Evolutionary conservation across 2,113 vertebrate species (phyloP).

Genomic region (Eretmochelys imbricata): DNA sequence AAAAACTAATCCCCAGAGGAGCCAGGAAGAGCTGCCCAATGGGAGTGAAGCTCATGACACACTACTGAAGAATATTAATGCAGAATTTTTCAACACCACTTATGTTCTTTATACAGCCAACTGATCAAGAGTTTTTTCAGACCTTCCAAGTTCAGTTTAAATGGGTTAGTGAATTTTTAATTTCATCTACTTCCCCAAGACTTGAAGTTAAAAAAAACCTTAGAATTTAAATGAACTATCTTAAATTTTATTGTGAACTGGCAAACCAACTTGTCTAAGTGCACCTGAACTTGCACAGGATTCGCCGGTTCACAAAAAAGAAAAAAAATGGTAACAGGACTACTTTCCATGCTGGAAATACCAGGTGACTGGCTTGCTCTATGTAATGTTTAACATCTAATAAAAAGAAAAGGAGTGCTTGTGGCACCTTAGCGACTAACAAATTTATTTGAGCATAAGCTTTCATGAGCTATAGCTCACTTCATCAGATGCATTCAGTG

Average conservation of each 20-base stretch:
- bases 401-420: no score
- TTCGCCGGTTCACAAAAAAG: neutral
- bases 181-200: neutral
- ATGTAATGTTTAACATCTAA: neutral
- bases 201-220: neutral
- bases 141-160: neutral
- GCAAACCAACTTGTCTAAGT: neutral
- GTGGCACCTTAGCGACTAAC: no score
- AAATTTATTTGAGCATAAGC: no score
- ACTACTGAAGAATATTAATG: neutral
- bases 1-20: neutral
- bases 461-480: no score
- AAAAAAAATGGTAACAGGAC: neutral
- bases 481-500: no score
- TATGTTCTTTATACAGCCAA: neutral
- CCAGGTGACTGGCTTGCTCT: neutral
- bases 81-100: neutral
- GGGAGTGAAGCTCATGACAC: neutral
- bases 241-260: neutral
- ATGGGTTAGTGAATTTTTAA: neutral
- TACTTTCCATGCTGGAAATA: no score
- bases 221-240: neutral
- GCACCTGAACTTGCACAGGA: neutral
- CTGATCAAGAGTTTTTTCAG: neutral
- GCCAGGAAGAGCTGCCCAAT: neutral